Base-by-base conservation (phyloP, 2,888 invertebrate genomes). In the Elegia similella region DNA sequence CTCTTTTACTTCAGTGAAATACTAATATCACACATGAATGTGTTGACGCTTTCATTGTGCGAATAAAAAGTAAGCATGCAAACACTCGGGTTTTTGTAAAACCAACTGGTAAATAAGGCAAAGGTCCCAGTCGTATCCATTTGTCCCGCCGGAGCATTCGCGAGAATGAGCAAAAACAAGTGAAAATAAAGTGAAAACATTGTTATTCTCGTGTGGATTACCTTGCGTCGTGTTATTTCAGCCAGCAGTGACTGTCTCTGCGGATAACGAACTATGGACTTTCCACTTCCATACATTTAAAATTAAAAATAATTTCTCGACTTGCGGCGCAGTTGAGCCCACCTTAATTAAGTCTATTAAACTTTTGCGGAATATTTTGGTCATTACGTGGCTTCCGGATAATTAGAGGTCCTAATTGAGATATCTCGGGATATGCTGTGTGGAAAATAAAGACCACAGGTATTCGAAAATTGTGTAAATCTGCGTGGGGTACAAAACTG, bases 131-230 rank as follows among this genome's bases (percentile, higher is more conserved):
- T 74, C 70, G 79, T 78, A 78, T 73, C 70, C 80, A 82, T 80
- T 76, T 79, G 78, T 82, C 78, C 80, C 82, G 68, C 61, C 64
- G 73, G 82, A 83, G 75, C 73, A 78, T 82, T 82, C 77, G 78
- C 71, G 74, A 76, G 76, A 82, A 84, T 82, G 82, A 80, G 79
- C 78, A 84, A 84, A 86, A 88, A 86, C 78, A 82, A 83, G 80
- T 78, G 82, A 80, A 82, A 87, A 87, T 84, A 84, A 84, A 87
- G 82, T 83, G 85, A 82, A 84, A 87, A 87, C 81, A 82, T 82
- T 84, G 83, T 86, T 86, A 83, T 82, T 84, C 82, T 83, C 80
- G 74, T 80, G 86, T 86, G 85, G 82, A 82, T 87, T 84, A 84
- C 82, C 73, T 76, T 73, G 70, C 74, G 73, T 74, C 72, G 74